Evolutionary conservation across 2,888 invertebrate species (phyloP), one percentile per base, ranked within the genome.

Genomic region (Hemithea aestivaria): DNA sequence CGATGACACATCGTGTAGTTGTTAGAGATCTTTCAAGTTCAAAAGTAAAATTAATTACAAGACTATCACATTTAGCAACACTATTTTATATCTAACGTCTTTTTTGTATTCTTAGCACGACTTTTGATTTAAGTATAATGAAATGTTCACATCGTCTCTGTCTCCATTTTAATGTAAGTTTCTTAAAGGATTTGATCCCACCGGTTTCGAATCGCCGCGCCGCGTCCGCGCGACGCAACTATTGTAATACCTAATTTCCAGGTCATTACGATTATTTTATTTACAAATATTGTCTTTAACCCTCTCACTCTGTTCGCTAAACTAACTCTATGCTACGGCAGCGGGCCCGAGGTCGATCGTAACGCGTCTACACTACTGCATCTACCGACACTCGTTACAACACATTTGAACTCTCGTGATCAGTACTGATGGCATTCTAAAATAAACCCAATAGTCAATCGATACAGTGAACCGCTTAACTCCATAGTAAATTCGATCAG

Each of bases 121-220:
- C 61, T 74, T 71, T 72, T 76, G 76, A 73, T 76, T 76, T 74
- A 77, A 73, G 16, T 16, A 4, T 16, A 16, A 74, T 78, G 77
- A 73, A 79, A 77, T 76, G 72, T 77, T 72, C 67, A 66, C 67
- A 65, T 65, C 73, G 64, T 63, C 65, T 70, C 66, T 79, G 75
- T 71, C 69, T 73, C 68, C 75, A 55, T 70, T 75, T 83, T 80
- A 77, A 82, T 78, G 78, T 87, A 81, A 81, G 79, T 75, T 83
- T 85, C 84, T 84, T 82, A 87, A 87, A 87, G 88, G 87, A 88
- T 87, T 88, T 88, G 88, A 87, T 88, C 88, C 88, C 88, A 87
- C 73, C 81, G 83, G 88, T 87, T 88, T 78, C 88, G 77, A 76
- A 75, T 78, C 66, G 76, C 65, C 72, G 65, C 77, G 71, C 45